phyloP scores from a whole-genome alignment of 2,113 vertebrate species.

The Electrona antarctica region DNA sequence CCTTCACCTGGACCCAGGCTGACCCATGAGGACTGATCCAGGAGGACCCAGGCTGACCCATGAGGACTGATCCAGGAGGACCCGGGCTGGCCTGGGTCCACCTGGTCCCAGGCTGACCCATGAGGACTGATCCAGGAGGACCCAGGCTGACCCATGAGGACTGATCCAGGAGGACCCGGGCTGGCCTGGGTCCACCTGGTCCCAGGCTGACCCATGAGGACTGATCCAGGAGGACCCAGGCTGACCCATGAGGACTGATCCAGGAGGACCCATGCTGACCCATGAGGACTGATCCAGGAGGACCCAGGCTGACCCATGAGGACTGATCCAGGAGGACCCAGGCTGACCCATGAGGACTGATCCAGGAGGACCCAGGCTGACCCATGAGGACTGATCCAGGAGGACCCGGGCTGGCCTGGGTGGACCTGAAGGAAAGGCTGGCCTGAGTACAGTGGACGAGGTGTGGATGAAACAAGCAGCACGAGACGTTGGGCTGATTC shows the following conservation, averaged over 20 bases:
- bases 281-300: no score
- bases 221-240: no score
- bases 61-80: conserved; percentile 21
- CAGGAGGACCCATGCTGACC: no score
- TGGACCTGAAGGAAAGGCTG: conserved; percentile 13
- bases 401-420: conserved; percentile 54
- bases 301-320: no score
- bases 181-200: conserved; percentile 40
- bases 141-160: neutral
- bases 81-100: conserved; percentile 53
- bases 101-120: neutral
- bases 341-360: no score
- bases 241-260: neutral
- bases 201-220: no score
- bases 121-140: no score
- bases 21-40: no score
- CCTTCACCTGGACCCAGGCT: no score
- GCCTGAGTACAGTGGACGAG: neutral
- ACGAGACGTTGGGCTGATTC: neutral
- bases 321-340: conserved; percentile 30
- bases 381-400: conserved; percentile 2
- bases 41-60: no score
- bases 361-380: no score
- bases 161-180: conserved; percentile 35
- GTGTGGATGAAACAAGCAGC: conserved; percentile 3